phyloP scores from a whole-genome alignment of 2,113 vertebrate species.

The Mobula birostris region DNA sequence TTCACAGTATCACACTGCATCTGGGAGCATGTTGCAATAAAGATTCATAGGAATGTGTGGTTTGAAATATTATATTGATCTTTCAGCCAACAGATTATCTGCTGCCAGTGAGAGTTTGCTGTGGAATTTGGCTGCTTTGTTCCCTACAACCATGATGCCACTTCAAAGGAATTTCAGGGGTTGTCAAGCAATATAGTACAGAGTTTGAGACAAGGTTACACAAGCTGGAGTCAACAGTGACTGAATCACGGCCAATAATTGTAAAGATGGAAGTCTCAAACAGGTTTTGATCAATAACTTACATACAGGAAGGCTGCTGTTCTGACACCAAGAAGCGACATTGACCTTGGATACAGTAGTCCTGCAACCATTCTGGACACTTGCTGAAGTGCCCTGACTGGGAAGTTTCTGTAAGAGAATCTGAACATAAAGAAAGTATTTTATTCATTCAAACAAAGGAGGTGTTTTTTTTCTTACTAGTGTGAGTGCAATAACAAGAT shows the following conservation, averaged over 20 bases:
- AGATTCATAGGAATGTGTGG: too few relatives aligned
- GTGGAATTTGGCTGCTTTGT: not conserved
- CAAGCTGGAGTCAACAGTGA: not conserved
- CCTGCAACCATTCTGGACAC: not conserved
- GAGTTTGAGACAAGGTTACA: not conserved
- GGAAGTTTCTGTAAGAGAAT: not conserved
- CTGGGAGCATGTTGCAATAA: too few relatives aligned
- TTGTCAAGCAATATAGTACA: not conserved
- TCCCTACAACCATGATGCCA: not conserved
- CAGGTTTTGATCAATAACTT: not conserved
- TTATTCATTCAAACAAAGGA: not conserved
- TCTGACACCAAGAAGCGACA: slow-evolving; percentile 1
- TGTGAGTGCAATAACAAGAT: not conserved
- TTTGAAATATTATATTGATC: not conserved
- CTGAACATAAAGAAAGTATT: not conserved
- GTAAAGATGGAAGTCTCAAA: too few relatives aligned
- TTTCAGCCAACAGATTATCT: not conserved
- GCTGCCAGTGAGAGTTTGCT: not conserved
- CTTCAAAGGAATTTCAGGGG: not conserved
- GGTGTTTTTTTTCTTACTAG: not conserved
- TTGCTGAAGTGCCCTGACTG: not conserved
- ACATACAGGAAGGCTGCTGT: slow-evolving; percentile 1
- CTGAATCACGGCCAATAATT: too few relatives aligned
- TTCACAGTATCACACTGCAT: too few relatives aligned
- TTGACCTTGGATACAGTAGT: not conserved